Evolutionary conservation across 2,797 vertebrate species (phyloP).

Genomic region (Schizopygopsis malacanthus): DNA sequence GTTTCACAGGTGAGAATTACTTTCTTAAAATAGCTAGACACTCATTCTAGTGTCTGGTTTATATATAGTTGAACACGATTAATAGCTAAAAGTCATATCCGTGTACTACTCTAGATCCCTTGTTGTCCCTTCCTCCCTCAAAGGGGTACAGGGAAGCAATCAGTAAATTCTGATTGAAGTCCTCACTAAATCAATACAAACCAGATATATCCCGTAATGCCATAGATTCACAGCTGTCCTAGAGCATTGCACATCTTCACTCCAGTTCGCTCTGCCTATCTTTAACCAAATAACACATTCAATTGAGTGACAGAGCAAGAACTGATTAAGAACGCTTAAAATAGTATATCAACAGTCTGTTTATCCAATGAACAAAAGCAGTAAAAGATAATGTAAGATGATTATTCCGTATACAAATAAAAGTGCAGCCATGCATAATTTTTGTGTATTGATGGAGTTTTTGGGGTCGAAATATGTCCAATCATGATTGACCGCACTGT

Average conservation of each 20-base stretch:
- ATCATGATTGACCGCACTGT: slow-evolving; percentile 54
- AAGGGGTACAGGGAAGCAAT: slow-evolving; percentile 63
- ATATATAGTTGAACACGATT: slow-evolving; percentile 39
- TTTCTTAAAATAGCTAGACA: neutral
- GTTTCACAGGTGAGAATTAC: slow-evolving; percentile 7
- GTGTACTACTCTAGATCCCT: slow-evolving; percentile 55
- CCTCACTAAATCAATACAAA: slow-evolving; percentile 71
- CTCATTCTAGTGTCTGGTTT: slow-evolving; percentile 5
- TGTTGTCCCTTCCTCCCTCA: slow-evolving; percentile 42
- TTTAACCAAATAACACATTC: slow-evolving; percentile 23
- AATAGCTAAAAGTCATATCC: slow-evolving; percentile 53
- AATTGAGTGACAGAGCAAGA: slow-evolving; percentile 2
- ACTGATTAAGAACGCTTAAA: neutral
- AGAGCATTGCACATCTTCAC: slow-evolving; percentile 63
- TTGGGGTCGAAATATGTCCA: slow-evolving; percentile 41
- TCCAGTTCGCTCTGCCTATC: slow-evolving; percentile 58
- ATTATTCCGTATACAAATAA: slow-evolving; percentile 22
- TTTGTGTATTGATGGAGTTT: slow-evolving; percentile 43
- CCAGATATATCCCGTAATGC: slow-evolving; percentile 65
- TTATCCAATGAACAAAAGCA: neutral
- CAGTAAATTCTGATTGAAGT: slow-evolving; percentile 69
- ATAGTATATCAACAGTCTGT: neutral
- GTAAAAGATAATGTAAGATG: slow-evolving; percentile 15
- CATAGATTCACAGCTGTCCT: slow-evolving; percentile 60
- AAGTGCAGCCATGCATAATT: slow-evolving; percentile 31